Evolutionary conservation across 2,888 invertebrate genomes (phyloP).

Genomic region (Sphinx pinastri): DNA sequence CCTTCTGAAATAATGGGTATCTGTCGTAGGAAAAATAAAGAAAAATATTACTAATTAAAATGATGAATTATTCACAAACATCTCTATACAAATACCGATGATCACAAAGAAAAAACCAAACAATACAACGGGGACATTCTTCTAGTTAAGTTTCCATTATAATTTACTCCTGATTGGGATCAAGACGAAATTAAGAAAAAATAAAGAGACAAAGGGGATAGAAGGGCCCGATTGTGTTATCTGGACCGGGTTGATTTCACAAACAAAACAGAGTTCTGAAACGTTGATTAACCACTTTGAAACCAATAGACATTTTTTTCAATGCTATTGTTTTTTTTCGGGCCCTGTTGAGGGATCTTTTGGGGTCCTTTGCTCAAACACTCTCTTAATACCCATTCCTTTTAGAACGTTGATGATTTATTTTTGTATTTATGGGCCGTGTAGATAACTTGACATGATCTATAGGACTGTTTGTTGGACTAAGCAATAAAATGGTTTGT

Average conservation of each 20-base stretch:
- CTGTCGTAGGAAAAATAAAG: too few species aligned
- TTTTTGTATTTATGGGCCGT: too few species aligned
- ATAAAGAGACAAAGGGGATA: conserved; percentile 70
- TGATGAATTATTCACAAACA: conserved; percentile 35
- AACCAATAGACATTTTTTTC: conserved; percentile 7
- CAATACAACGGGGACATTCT: conserved; percentile 77
- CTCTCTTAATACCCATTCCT: neutral
- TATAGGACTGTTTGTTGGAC: too few species aligned
- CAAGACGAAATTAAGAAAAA: conserved; percentile 83
- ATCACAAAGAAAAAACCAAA: conserved; percentile 62
- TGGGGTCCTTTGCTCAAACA: too few species aligned
- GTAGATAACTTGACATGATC: too few species aligned
- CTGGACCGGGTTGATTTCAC: conserved; percentile 77
- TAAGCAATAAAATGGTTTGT: too few species aligned
- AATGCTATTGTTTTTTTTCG: too few species aligned
- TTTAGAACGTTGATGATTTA: neutral
- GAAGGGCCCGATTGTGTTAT: conserved; percentile 70
- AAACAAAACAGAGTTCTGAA: conserved; percentile 62
- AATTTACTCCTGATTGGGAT: conserved; percentile 83
- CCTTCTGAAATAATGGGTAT: too few species aligned
- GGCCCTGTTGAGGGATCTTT: too few species aligned
- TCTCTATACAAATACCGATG: conserved; percentile 69
- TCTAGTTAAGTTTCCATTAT: conserved; percentile 81
- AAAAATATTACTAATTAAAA: too few species aligned
- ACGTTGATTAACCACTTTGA: conserved; percentile 56